Conservation (phyloP, 2,797 vertebrate genomes). For the Sarcophilus harrisii region DNA sequence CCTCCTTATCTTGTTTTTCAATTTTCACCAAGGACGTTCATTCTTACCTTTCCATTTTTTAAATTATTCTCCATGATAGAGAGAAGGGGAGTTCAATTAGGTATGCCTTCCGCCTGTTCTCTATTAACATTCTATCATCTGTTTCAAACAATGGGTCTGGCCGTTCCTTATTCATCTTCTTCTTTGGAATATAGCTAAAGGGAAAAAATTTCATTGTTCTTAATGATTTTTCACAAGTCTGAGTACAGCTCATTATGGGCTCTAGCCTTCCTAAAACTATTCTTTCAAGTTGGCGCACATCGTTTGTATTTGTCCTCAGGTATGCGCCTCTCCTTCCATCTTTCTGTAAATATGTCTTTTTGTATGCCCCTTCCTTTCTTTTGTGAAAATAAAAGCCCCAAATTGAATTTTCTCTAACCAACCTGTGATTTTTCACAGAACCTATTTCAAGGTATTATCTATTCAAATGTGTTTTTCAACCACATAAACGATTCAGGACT, state of each 20-base stretch:
- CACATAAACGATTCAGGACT: neutral
- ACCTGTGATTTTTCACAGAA: neutral
- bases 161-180: neutral
- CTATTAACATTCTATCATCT: neutral
- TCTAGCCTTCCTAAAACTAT: neutral
- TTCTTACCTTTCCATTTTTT: neutral
- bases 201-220: neutral
- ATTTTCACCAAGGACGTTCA: neutral
- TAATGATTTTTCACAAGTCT: neutral
- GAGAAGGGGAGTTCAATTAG: neutral
- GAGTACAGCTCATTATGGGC: neutral
- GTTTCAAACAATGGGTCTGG: neutral
- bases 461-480: neutral
- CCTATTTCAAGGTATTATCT: neutral
- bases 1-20: neutral
- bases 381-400: neutral
- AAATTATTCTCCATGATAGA: neutral
- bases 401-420: neutral
- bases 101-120: neutral
- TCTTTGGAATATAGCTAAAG: neutral
- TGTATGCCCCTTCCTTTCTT: neutral
- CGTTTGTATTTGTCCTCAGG: neutral
- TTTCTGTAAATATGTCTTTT: neutral
- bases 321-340: neutral
- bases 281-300: neutral